These are phyloP conservation scores for Agrilus biguttatus DNA, from an alignment of 2,888 invertebrate species.

Conservation along the genomic window DNA sequence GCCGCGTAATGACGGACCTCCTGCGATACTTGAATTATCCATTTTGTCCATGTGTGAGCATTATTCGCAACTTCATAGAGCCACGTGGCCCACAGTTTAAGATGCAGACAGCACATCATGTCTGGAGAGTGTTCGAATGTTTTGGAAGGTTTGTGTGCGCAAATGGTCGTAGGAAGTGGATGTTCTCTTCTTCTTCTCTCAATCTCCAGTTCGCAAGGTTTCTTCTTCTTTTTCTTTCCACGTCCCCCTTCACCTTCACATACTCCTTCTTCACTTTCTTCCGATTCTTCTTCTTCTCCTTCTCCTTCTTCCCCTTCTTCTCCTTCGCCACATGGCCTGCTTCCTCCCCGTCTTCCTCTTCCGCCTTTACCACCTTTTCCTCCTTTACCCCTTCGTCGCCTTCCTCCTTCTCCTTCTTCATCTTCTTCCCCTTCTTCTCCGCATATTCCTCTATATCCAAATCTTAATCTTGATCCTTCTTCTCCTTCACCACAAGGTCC, in stretches of 20 bases:
- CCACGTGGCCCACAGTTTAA: conserved; percentile 28
- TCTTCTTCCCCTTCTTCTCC: not conserved
- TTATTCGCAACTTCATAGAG: conserved; percentile 25
- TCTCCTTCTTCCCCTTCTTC: not conserved
- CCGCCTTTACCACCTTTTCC: not conserved
- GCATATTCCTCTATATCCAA: not conserved
- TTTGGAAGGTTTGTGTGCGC: conserved; percentile 18
- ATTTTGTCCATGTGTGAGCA: conserved; percentile 26
- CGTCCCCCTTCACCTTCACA: conserved; percentile 1
- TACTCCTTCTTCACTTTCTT: not conserved
- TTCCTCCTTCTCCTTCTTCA: not conserved
- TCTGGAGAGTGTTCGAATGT: conserved; percentile 21
- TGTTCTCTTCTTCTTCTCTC: conserved; percentile 1
- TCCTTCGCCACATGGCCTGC: not conserved
- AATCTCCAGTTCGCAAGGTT: not conserved
- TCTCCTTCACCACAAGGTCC: not conserved
- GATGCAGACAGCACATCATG: conserved; percentile 24
- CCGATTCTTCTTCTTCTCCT: not conserved
- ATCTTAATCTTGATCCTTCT: not conserved
- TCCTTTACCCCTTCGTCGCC: not conserved
- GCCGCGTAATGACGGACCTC: conserved; percentile 21
- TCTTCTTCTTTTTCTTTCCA: conserved; percentile 1
- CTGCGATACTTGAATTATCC: conserved; percentile 21
- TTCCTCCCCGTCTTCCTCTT: conserved; percentile 1
- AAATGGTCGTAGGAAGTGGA: not conserved